These are phyloP conservation scores for Phortica magna DNA, from an alignment of 2,888 invertebrate species.

Conservation along the genomic window DNA sequence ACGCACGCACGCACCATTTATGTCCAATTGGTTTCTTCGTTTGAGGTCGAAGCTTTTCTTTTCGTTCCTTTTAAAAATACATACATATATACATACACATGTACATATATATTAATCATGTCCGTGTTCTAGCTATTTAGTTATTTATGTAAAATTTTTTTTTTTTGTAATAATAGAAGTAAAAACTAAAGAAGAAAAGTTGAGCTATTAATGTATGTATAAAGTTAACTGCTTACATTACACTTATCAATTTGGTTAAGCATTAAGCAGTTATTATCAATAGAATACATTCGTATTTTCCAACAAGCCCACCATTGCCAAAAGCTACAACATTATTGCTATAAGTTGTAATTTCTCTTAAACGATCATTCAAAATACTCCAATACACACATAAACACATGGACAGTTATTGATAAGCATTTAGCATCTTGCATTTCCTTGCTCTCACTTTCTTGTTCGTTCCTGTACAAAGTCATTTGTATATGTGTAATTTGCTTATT, in stretches of 20 bases:
- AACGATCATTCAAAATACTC: too few relatives aligned
- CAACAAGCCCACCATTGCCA: neutral
- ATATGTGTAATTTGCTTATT: too few relatives aligned
- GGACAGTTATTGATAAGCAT: neutral
- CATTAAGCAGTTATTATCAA: neutral
- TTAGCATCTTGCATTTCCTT: neutral
- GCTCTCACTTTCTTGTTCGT: neutral
- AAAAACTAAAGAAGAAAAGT: neutral
- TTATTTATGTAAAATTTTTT: neutral
- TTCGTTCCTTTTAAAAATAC: neutral
- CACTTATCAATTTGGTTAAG: too few relatives aligned
- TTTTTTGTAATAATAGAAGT: neutral
- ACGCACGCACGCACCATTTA: neutral
- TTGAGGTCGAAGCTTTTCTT: neutral
- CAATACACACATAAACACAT: neutral
- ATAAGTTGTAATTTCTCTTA: too few relatives aligned
- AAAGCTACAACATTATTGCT: too few relatives aligned
- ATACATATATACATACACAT: conserved; percentile 25
- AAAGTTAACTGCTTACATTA: too few relatives aligned
- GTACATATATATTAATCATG: neutral
- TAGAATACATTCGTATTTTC: neutral
- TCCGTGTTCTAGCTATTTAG: neutral
- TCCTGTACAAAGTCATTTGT: neutral
- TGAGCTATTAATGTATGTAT: too few relatives aligned
- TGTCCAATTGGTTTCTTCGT: neutral